Evolutionary conservation across 2,888 invertebrate species (phyloP), one percentile per base, ranked within the genome.

Genomic region (Charanyca ferruginea): DNA sequence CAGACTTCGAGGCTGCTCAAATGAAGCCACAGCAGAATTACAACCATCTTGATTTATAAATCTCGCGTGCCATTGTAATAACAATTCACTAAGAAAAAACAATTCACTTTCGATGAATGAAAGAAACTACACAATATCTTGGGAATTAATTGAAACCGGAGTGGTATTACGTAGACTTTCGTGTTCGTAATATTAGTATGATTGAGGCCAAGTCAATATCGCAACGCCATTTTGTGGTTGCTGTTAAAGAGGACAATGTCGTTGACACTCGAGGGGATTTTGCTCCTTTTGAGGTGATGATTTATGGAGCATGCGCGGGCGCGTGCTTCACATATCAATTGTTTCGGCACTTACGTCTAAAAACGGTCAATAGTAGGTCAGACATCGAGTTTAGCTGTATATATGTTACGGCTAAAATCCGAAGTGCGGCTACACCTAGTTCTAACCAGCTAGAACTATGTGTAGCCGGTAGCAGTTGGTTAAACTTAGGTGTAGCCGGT

Each of bases 191-290:
- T 73, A 62, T 79, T 63, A 47, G n/a, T 60, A 9, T 55, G 22
- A 81, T 79, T 79, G 73, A 74, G 83, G 83, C 60, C 79, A 79
- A 72, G 79, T 72, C 35, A 55, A 66, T 80, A 78, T 67, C 64
- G 70, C 69, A 69, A 78, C 73, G 73, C 76, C 71, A 78, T 73
- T 55, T 25, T 61, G 38, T 52, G 35, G 48, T 51, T 57, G 51
- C 57, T 47, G 71, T 13, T 79, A 89, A 86, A 71, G 85, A 77
- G 89, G 86, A 74, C 90, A 87, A 81, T 84, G 87, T 83, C 86
- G 78, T 53, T 64, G 67, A 57, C 68, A 78, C 88, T 83, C 87
- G 65, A 72, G 88, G 89, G 90, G 84, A 75, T 85, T 84, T 85
- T 85, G 83, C 83, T 86, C 83, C 87, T 84, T 79, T 80, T 85